Percentiles rank a stretch among this genome's conserved stretches.
Evolutionary conservation across 2,113 vertebrate genomes (phyloP).

Genomic region (Craseonycteris thonglongyai): DNA sequence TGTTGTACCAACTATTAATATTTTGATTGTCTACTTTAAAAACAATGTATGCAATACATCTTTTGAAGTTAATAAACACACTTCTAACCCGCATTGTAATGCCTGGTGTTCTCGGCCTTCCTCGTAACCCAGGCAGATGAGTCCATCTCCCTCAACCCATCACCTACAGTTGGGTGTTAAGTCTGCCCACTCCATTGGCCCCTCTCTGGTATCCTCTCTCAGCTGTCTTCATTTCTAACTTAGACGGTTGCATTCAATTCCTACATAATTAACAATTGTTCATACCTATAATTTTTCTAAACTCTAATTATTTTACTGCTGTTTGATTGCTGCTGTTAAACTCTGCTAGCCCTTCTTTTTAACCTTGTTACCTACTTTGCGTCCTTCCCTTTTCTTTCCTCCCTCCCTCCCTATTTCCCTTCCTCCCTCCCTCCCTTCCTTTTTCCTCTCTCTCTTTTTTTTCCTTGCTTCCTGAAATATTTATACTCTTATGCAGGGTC

Average conservation of each 20-base stretch:
- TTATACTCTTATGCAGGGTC: not conserved
- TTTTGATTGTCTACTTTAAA: slow-evolving; percentile 17
- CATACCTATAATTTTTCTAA: not conserved
- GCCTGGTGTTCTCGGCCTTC: too few species aligned
- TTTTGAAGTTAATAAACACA: not conserved
- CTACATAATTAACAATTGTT: not conserved
- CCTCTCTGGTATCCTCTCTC: not conserved
- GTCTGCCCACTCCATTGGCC: not conserved
- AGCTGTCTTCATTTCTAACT: not conserved
- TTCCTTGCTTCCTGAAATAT: not conserved
- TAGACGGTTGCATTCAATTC: not conserved
- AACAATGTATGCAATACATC: not conserved
- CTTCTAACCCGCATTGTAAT: not conserved
- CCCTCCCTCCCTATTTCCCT: not conserved
- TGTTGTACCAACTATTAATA: not conserved
- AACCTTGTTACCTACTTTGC: not conserved
- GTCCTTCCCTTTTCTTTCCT: not conserved
- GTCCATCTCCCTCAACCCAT: not conserved
- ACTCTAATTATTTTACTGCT: not conserved
- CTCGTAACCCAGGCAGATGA: too few species aligned
- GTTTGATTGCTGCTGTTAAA: not conserved
- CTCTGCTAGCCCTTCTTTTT: not conserved
- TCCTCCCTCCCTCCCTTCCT: not conserved
- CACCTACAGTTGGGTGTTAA: not conserved
- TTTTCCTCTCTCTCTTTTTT: not conserved